Conservation (phyloP, 2,888 invertebrate species). For the Julus scanicus region DNA sequence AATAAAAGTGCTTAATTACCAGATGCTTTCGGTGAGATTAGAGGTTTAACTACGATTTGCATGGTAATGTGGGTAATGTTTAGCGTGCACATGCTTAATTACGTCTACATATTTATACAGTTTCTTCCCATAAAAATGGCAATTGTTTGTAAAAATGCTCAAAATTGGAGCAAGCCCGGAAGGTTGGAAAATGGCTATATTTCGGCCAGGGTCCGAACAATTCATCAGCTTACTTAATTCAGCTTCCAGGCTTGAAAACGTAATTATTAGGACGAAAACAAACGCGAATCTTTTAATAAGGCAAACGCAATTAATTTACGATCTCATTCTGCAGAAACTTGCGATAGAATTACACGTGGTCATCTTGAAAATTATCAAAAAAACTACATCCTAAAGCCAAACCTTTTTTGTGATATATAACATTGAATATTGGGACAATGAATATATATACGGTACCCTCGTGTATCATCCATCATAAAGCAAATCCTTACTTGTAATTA, state of each 20-base stretch:
- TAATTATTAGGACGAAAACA: conserved; percentile 18
- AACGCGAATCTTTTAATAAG: conserved; percentile 11
- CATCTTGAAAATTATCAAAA: conserved; percentile 19
- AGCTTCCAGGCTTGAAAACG: background rate
- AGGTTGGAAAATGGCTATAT: background rate
- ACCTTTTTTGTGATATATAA: conserved; percentile 1
- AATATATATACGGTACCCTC: background rate
- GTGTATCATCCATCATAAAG: background rate
- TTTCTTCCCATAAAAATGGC: background rate
- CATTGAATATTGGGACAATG: background rate
- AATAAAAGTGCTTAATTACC: conserved; percentile 8
- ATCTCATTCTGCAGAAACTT: background rate
- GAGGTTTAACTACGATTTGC: background rate
- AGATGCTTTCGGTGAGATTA: background rate
- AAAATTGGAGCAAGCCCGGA: background rate
- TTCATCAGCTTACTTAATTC: background rate
- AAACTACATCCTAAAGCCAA: background rate
- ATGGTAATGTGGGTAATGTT: background rate
- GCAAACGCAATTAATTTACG: background rate
- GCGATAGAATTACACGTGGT: background rate
- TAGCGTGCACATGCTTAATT: background rate
- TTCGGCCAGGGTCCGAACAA: conserved; percentile 23
- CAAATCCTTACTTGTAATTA: background rate
- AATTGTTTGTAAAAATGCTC: conserved; percentile 8
- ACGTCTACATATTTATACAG: background rate